phyloP scores from a whole-genome alignment of 2,888 invertebrate species.

The Allolobophora icterica region DNA sequence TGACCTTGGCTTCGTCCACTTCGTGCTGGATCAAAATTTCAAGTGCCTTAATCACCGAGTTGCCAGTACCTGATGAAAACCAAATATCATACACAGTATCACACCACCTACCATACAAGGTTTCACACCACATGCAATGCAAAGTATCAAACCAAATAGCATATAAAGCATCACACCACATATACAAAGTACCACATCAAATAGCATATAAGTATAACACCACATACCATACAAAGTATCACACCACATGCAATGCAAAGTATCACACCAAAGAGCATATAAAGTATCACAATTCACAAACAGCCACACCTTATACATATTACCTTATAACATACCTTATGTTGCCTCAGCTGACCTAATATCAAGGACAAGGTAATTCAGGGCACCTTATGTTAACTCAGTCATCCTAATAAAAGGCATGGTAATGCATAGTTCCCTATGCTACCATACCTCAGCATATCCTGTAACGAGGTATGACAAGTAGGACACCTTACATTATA shows the following conservation, averaged over 20 bases:
- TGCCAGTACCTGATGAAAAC: conserved; percentile 78
- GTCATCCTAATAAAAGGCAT: not conserved
- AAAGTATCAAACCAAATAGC: not conserved
- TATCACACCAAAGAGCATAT: not conserved
- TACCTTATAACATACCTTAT: not conserved
- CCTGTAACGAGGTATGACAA: not conserved
- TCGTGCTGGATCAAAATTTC: conserved; percentile 91
- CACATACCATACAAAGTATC: no score
- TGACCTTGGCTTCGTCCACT: conserved; percentile 90
- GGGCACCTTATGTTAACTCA: not conserved
- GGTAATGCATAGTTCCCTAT: not conserved
- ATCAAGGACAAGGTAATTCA: not conserved
- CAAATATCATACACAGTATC: not conserved
- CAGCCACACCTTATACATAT: not conserved
- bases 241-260: not conserved
- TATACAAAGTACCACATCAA: no score
- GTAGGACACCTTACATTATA: not conserved
- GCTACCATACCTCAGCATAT: not conserved
- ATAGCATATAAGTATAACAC: not conserved
- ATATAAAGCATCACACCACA: no score
- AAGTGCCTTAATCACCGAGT: conserved; percentile 92
- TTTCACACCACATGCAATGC: not conserved
- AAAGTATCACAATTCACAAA: not conserved
- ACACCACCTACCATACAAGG: not conserved
- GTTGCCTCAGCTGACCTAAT: not conserved